Conservation (phyloP, 2,797 vertebrate species). For the Danio jaintianensis region DNA sequence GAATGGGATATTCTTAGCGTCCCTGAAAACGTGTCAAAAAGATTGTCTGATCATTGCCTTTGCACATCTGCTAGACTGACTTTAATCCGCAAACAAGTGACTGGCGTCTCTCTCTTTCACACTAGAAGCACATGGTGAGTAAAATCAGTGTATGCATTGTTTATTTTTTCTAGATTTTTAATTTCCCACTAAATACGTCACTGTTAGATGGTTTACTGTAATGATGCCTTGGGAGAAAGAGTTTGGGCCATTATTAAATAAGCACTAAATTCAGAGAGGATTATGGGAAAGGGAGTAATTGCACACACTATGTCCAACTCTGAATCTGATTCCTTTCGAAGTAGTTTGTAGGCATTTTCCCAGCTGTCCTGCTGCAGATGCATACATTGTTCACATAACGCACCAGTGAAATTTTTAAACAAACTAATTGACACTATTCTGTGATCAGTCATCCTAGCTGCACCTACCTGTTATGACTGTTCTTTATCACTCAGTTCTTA, state of each 20-base stretch:
- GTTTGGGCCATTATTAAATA: constrained; percentile 18
- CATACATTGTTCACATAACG: constrained; percentile 23
- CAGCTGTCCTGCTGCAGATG: constrained; percentile 41
- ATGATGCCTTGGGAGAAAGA: constrained; percentile 40
- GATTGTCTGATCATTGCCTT: constrained; percentile 71
- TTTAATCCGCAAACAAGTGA: constrained; percentile 50
- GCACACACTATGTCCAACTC: constrained; percentile 60
- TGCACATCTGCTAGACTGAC: constrained; percentile 72
- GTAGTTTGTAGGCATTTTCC: constrained; percentile 68
- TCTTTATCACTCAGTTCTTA: constrained; percentile 62
- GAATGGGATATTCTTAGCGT: constrained; percentile 39
- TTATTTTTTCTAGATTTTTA: constrained; percentile 72
- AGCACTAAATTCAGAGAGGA: constrained; percentile 60
- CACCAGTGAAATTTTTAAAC: constrained; percentile 21
- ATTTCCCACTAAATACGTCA: constrained; percentile 73
- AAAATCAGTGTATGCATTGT: constrained; percentile 67
- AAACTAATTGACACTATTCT: constrained; percentile 46
- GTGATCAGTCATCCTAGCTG: constrained; percentile 64
- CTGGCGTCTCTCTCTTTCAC: constrained; percentile 47
- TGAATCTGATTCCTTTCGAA: constrained; percentile 61
- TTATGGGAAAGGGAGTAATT: constrained; percentile 42
- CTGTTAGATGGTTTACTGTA: constrained; percentile 69
- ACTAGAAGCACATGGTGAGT: constrained; percentile 68
- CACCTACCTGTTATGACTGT: constrained; percentile 66
- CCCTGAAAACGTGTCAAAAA: constrained; percentile 57